A percentile compares a stretch with the other conserved stretches of the same genome.
phyloP scores from a whole-genome alignment of 2,888 invertebrate genomes.

The Diloba caeruleocephala region DNA sequence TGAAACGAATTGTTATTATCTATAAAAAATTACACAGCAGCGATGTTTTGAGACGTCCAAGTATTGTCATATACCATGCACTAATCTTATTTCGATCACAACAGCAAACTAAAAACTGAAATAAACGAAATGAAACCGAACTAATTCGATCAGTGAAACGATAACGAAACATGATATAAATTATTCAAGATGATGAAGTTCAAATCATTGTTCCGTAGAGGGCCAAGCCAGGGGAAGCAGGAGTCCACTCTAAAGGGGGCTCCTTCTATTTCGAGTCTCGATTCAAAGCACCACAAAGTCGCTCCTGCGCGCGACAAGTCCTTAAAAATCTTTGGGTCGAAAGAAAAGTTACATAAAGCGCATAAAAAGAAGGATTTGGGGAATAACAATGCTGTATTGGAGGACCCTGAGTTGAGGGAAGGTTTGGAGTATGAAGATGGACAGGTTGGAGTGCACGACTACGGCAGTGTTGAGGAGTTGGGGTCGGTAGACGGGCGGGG shows the following conservation, averaged over 20 bases:
- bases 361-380: slow-evolving; percentile 83
- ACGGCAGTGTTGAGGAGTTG: slow-evolving; percentile 84
- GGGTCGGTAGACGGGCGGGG: slow-evolving; percentile 80
- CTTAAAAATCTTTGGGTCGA: slow-evolving; percentile 86
- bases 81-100: slow-evolving; percentile 63
- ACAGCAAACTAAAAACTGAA: slow-evolving; percentile 44
- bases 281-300: slow-evolving; percentile 89
- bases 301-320: slow-evolving; percentile 84
- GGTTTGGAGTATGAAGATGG: slow-evolving; percentile 79
- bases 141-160: slow-evolving; percentile 79
- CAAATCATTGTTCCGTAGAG: slow-evolving; percentile 97
- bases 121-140: slow-evolving; percentile 63
- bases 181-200: slow-evolving; percentile 95
- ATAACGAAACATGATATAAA: slow-evolving; percentile 72
- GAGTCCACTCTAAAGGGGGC: slow-evolving; percentile 89
- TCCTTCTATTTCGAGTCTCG: slow-evolving; percentile 91
- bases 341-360: slow-evolving; percentile 86
- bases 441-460: slow-evolving; percentile 70
- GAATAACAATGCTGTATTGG: slow-evolving; percentile 85
- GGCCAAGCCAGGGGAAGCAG: slow-evolving; percentile 90
- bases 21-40: slow-evolving; percentile 12
- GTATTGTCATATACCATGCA: slow-evolving; percentile 29
- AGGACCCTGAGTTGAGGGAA: slow-evolving; percentile 84
- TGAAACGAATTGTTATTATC: slow-evolving; percentile 15
- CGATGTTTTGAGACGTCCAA: slow-evolving; percentile 8